A percentile compares a stretch with the other conserved stretches of the same genome.
Conservation (phyloP, 2,797 vertebrate species). For the Tauraco hartlaubi region DNA sequence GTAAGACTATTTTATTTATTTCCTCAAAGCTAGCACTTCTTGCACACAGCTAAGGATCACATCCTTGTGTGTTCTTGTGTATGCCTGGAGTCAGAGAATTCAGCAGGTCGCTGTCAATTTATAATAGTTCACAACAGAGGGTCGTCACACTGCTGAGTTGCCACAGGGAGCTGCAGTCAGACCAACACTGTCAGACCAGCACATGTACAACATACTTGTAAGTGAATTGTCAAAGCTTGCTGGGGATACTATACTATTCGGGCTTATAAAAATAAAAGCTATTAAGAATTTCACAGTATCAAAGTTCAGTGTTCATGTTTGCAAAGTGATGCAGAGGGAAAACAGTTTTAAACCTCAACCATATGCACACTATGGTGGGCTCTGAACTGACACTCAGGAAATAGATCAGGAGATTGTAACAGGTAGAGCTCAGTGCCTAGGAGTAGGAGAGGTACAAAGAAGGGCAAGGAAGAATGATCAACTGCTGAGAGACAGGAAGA, state of each 20-base stretch:
- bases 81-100: neutral
- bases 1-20: slow-evolving; percentile 82
- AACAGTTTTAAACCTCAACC: neutral
- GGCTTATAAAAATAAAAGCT: neutral
- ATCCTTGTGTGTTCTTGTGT: neutral
- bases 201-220: neutral
- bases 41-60: neutral
- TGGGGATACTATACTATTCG: neutral
- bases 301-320: neutral
- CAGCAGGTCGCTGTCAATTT: neutral
- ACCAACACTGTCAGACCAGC: neutral
- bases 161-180: neutral
- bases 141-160: neutral
- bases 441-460: neutral
- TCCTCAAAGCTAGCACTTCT: slow-evolving; percentile 4
- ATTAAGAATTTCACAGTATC: neutral
- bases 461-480: neutral
- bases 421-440: neutral
- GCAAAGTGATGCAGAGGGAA: neutral
- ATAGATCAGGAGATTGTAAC: neutral
- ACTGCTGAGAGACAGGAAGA: neutral
- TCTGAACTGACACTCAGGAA: neutral
- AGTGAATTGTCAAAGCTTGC: neutral
- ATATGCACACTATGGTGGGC: neutral
- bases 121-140: neutral